Conservation (phyloP, 2,888 invertebrate species). For the Aquatica leii region DNA sequence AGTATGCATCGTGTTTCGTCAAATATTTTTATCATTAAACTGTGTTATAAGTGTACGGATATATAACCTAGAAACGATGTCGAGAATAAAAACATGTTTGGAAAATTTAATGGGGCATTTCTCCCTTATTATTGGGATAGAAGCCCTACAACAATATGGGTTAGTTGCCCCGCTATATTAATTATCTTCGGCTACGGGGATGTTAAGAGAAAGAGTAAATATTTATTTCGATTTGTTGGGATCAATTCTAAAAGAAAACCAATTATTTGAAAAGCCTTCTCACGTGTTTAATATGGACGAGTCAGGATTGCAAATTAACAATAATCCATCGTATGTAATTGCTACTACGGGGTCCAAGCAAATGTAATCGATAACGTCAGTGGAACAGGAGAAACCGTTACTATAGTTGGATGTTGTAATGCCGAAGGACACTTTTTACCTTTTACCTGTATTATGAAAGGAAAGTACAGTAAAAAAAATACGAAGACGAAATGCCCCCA, state of each 20-base stretch:
- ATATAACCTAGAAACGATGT: no score
- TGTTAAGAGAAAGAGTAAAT: slow-evolving; percentile 36
- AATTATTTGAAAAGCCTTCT: background rate
- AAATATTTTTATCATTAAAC: no score
- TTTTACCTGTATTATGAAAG: slow-evolving; percentile 47
- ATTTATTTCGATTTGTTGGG: slow-evolving; percentile 45
- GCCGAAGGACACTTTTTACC: slow-evolving; percentile 50
- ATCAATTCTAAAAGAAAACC: slow-evolving; percentile 39
- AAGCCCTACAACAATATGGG: no score
- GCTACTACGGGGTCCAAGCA: slow-evolving; percentile 42
- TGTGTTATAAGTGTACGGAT: no score
- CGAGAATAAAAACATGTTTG: no score
- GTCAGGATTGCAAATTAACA: slow-evolving; percentile 51
- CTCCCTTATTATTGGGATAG: no score
- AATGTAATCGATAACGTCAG: slow-evolving; percentile 40
- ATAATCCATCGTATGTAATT: slow-evolving; percentile 49
- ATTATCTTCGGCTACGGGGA: no score
- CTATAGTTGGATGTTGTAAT: slow-evolving; percentile 52
- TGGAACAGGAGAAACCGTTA: slow-evolving; percentile 50
- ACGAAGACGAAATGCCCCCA: slow-evolving; percentile 42
- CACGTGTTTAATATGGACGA: slow-evolving; percentile 49
- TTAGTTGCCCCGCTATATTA: no score
- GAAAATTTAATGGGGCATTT: no score
- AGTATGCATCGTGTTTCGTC: no score
- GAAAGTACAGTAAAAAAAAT: slow-evolving; percentile 47